These are phyloP conservation scores for Globicephala melas DNA, from an alignment of 2,113 vertebrate genomes.

Conservation along the genomic window DNA sequence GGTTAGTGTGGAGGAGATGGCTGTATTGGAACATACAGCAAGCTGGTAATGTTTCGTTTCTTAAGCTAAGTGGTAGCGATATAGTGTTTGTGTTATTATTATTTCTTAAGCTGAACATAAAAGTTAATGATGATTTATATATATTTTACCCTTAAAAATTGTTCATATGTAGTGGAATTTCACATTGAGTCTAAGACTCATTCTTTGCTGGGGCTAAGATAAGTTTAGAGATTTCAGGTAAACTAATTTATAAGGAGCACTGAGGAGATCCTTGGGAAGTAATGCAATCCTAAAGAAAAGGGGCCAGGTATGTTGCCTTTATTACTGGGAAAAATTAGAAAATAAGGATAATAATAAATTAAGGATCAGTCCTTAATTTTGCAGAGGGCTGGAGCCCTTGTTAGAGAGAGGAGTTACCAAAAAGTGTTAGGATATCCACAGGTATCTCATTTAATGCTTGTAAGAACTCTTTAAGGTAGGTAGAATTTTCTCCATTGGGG, in stretches of 20 bases:
- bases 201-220: not conserved
- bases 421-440: not conserved
- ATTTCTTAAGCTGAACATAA: not conserved
- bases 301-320: not conserved
- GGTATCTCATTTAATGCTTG: not conserved
- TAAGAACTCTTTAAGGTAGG: not conserved
- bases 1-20: not conserved
- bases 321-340: not conserved
- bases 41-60: not conserved
- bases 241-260: not conserved
- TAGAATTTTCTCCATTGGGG: not conserved
- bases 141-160: not conserved
- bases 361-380: not conserved
- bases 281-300: not conserved
- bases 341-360: not conserved
- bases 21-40: not conserved
- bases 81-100: not conserved
- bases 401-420: not conserved
- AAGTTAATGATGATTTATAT: not conserved
- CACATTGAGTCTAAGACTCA: not conserved
- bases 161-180: not conserved
- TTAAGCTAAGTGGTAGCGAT: not conserved
- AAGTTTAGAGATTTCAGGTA: not conserved
- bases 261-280: not conserved
- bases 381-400: not conserved